Percentiles rank a stretch among this genome's conserved stretches.
These are phyloP conservation scores for Elephantulus edwardii DNA, from an alignment of 2,113 vertebrate species.

Conservation along the genomic window DNA sequence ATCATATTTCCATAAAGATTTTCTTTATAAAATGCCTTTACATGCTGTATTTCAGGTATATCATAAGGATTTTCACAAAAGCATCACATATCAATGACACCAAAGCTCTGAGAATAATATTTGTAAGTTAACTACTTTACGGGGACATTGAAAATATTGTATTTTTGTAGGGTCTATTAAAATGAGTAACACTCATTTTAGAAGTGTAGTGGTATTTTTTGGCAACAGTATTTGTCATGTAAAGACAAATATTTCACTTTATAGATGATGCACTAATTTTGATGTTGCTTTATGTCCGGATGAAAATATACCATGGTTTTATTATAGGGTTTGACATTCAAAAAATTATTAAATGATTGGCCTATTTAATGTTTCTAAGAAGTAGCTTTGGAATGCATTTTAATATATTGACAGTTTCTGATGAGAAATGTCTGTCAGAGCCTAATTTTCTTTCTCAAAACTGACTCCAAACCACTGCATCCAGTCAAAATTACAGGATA, in stretches of 20 bases:
- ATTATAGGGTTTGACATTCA: slow-evolving; percentile 57
- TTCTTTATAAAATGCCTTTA: slow-evolving; percentile 48
- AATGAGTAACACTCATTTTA: slow-evolving; percentile 77
- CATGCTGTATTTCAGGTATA: slow-evolving; percentile 13
- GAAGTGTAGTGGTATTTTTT: slow-evolving; percentile 77
- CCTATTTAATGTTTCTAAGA: slow-evolving; percentile 58
- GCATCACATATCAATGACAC: slow-evolving; percentile 34
- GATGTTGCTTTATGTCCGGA: slow-evolving; percentile 61
- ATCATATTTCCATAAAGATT: slow-evolving; percentile 7
- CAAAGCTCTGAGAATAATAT: slow-evolving; percentile 79
- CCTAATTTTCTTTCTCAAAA: slow-evolving; percentile 59
- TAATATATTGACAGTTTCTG: slow-evolving; percentile 58
- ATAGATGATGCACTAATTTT: slow-evolving; percentile 60
- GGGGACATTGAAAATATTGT: slow-evolving; percentile 77
- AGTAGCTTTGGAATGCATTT: slow-evolving; percentile 61
- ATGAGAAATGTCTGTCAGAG: slow-evolving; percentile 61
- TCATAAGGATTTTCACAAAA: slow-evolving; percentile 44
- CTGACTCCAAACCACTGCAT: background rate
- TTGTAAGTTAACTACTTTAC: slow-evolving; percentile 80
- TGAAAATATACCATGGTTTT: slow-evolving; percentile 53
- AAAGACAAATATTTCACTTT: slow-evolving; percentile 67
- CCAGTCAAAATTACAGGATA: background rate
- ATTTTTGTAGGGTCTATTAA: slow-evolving; percentile 81
- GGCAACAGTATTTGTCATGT: slow-evolving; percentile 74
- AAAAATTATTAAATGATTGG: slow-evolving; percentile 48